A percentile compares a stretch with the other conserved stretches of the same genome.
phyloP scores from a whole-genome alignment of 2,888 invertebrate genomes.

The Sycophila texana region DNA sequence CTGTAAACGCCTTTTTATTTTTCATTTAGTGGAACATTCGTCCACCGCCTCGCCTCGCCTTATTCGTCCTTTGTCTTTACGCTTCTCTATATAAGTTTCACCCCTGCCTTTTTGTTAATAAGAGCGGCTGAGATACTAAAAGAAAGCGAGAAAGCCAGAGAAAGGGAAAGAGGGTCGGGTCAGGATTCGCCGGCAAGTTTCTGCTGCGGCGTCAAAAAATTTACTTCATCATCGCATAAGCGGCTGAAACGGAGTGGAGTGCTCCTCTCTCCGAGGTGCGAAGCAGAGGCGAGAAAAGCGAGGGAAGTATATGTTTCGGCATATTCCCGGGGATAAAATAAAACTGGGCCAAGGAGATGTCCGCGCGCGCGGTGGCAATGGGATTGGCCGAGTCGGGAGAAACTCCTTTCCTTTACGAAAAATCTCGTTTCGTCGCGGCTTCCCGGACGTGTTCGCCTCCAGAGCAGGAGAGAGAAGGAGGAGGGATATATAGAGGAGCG shows the following conservation, averaged over 20 bases:
- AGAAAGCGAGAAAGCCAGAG: neutral
- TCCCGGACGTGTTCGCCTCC: neutral
- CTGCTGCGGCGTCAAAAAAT: slow-evolving; percentile 35
- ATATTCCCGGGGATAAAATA: neutral
- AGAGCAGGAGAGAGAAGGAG: slow-evolving; percentile 30
- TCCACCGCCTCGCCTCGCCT: slow-evolving; percentile 6
- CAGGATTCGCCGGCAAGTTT: slow-evolving; percentile 9
- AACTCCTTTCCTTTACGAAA: slow-evolving; percentile 16
- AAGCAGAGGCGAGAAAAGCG: neutral
- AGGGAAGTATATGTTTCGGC: slow-evolving; percentile 19
- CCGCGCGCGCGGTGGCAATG: slow-evolving; percentile 24
- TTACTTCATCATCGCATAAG: slow-evolving; percentile 35
- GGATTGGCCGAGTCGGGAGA: slow-evolving; percentile 28
- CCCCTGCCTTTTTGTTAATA: slow-evolving; percentile 27
- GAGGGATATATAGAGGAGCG: too few species aligned
- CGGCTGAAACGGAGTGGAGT: neutral
- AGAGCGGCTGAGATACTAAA: slow-evolving; percentile 20
- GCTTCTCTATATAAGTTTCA: neutral
- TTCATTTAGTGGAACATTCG: slow-evolving; percentile 18
- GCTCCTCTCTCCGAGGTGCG: neutral
- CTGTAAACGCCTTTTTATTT: slow-evolving; percentile 22
- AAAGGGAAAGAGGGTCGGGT: neutral
- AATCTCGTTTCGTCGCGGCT: slow-evolving; percentile 35
- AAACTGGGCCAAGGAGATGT: slow-evolving; percentile 47
- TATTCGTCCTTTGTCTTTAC: slow-evolving; percentile 33